phyloP scores from a whole-genome alignment of 1,140 invertebrate species.

The Drosophila subobscura region DNA sequence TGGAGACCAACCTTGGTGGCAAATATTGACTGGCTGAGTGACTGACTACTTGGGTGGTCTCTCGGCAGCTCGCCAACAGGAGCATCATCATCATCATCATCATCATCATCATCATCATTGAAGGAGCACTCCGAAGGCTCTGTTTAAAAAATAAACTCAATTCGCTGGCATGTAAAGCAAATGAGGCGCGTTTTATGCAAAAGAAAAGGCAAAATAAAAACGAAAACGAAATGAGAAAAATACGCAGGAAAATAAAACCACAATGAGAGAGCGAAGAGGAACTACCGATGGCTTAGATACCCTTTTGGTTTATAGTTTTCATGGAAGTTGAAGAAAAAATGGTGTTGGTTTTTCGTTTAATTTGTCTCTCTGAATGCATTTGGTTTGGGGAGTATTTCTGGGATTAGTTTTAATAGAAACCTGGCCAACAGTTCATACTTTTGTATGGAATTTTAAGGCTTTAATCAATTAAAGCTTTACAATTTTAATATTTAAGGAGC shows the following conservation, averaged over 20 bases:
- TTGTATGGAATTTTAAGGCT: too few relatives aligned
- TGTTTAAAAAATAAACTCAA: constrained; percentile 66
- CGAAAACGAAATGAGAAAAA: constrained; percentile 22
- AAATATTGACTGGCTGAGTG: constrained; percentile 40
- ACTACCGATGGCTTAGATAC: constrained; percentile 8
- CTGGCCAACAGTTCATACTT: too few relatives aligned
- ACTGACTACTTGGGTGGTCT: constrained; percentile 58
- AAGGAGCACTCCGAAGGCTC: constrained; percentile 41
- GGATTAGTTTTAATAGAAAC: too few relatives aligned
- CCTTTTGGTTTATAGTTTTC: not conserved
- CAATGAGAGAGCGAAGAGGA: constrained; percentile 12
- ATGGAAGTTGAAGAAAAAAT: too few relatives aligned
- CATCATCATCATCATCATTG: constrained; percentile 6
- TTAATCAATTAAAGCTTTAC: too few relatives aligned
- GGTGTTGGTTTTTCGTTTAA: too few relatives aligned
- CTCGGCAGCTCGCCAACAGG: constrained; percentile 10
- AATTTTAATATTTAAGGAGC: too few relatives aligned
- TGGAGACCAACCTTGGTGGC: constrained; percentile 57
- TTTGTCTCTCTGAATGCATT: too few relatives aligned
- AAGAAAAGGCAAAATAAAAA: constrained; percentile 40
- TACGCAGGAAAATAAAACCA: constrained; percentile 5
- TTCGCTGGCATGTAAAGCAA: constrained; percentile 74
- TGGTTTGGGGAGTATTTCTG: too few relatives aligned
- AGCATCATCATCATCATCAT: constrained; percentile 18
- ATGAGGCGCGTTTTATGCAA: constrained; percentile 78